A percentile compares a stretch with the other conserved stretches of the same genome.
phyloP scores from a whole-genome alignment of 1,140 invertebrate genomes.

The Pogonomyrmex barbatus region DNA sequence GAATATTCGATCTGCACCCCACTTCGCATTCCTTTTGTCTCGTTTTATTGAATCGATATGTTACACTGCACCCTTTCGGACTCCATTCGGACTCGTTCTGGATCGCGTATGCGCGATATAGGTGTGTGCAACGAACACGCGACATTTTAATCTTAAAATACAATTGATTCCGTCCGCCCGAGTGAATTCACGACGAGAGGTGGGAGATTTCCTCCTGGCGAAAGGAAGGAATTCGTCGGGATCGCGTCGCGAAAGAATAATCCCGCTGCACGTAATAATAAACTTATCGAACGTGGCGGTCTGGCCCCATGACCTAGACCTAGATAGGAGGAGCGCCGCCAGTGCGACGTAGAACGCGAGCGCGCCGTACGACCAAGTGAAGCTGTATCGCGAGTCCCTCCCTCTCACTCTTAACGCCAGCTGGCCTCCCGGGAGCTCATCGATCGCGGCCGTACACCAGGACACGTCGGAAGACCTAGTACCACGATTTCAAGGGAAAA shows the following conservation, averaged over 20 bases:
- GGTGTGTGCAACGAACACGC: too few relatives aligned
- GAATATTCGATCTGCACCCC: neutral
- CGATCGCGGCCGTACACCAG: constrained; percentile 66
- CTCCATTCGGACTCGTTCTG: neutral
- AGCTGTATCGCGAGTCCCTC: constrained; percentile 54
- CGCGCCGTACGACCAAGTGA: constrained; percentile 18
- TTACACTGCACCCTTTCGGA: too few relatives aligned
- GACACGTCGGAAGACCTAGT: constrained; percentile 51
- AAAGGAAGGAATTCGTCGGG: too few relatives aligned
- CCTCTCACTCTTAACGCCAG: constrained; percentile 50
- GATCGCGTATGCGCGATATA: neutral
- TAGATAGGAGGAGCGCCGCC: constrained; percentile 43
- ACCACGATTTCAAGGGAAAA: constrained; percentile 63
- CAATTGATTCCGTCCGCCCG: too few relatives aligned
- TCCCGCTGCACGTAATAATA: constrained; percentile 18
- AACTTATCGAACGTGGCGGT: constrained; percentile 52
- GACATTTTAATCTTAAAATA: too few relatives aligned
- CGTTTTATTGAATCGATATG: too few relatives aligned
- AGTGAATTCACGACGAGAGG: too few relatives aligned
- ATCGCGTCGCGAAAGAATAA: too few relatives aligned
- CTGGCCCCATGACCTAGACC: constrained; percentile 71
- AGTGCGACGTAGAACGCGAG: constrained; percentile 64
- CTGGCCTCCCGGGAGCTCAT: constrained; percentile 75
- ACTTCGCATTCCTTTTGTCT: neutral
- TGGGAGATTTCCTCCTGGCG: too few relatives aligned